Evolutionary conservation across 2,797 vertebrate genomes (phyloP), one percentile per base, ranked within the genome.

Genomic region (Paedocypris micromegethes): DNA sequence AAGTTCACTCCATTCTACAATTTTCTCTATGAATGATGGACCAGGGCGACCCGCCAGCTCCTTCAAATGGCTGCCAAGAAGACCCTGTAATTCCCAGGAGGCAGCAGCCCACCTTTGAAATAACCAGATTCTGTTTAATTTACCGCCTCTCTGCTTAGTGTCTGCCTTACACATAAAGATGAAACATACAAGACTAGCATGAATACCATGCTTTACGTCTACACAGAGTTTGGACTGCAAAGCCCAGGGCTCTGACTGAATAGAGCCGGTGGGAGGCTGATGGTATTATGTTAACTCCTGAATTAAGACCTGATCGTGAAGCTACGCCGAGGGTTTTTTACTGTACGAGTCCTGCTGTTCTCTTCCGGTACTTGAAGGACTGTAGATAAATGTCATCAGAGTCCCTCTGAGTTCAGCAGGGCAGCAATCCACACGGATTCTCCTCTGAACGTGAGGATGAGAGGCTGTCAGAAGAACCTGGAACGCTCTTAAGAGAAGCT

Each of bases 141-240:
- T 47, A 72, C 64, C 68, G 6, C 38, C 51, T 43, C 52, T 68
- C 55, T 46, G 53, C 38, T 65, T 38, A 65, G 47, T 23, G 42
- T 51, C 43, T 67, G 1, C 23, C 23, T 23, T 23, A 23, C 23
- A 23, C 23, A 1, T 23, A 23, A 23, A 23, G 23, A 23, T 23
- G 23, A 23, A 23, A 23, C 23, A 23, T 23, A 23, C 23, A 23
- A 23, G 23, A 23, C 23, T 23, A 23, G 23, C 23, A 23, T 23
- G 23, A 23, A 23, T 23, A 23, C 23, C 23, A 23, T 23, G 23
- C 23, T 23, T 73, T 68, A 51, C 9, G 69, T 63, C 55, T 72
- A 74, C 66, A 43, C 60, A 60, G 70, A 71, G 23, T 23, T 72
- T 59, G 47, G 23, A 53, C 52, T 43, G n/a, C 49, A 50, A 9